Base-by-base conservation (phyloP, 2,888 invertebrate genomes). In the Cephus spinipes region DNA sequence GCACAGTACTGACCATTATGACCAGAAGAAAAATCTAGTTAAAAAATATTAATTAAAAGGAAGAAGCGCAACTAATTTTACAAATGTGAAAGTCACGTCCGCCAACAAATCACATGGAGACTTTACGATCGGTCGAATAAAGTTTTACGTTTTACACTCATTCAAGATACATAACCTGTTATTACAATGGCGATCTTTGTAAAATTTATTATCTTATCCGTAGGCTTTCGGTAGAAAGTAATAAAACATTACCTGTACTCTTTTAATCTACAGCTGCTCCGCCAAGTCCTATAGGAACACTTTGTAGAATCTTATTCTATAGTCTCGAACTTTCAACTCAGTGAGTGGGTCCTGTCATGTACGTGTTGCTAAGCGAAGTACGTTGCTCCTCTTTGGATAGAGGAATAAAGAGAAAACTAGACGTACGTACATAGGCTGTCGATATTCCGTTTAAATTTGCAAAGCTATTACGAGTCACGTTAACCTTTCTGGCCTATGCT, bases 311-410 rank as follows among this genome's bases (percentile, higher is more conserved):
- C 55, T 23, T 55, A 55, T 55, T 55, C 55, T 23, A 55, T 9
- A 55, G 55, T 55, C 55, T 55, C 23, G 55, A 55, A 55, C 23
- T 23, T 23, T 55, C 55, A 15, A 55, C 55, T 23, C 23, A 9
- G 55, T 9, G 55, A 55, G 55, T 23, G 55, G 23, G 55, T 23
- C 55, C 23, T 55, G 55, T 23, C 55, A 55, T 71, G 71, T 32
- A 32, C 71, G 31, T 71, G 71, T 71, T 71, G 71, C 71, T 71
- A 71, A 71, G 31, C 71, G 71, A 31, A 32, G 71, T 71, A 32
- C 71, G 32, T 32, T 71, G 71, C 71, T 71, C 71, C 32, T 31
- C 31, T 31, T 71, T 15, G 71, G 15, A 55, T 55, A 55, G 9
- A 55, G 55, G 15, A 55, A 55, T 55, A 55, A 55, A 55, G 55